A percentile compares a stretch with the other conserved stretches of the same genome.
Evolutionary conservation across 1,140 invertebrate genomes (phyloP).

Genomic region (Rhizoglyphus robini): DNA sequence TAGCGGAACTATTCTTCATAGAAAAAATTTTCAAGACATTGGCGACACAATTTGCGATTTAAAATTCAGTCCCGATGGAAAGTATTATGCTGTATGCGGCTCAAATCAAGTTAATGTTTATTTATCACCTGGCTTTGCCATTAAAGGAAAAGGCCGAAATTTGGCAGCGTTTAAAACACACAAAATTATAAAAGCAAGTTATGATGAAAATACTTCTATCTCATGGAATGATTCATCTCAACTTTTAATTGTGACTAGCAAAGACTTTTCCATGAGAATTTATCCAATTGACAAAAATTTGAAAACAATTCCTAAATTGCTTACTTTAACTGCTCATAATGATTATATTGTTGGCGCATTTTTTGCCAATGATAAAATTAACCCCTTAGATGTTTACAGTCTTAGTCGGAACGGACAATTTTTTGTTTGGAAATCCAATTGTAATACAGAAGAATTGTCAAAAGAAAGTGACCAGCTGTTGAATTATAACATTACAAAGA

Average conservation of each 20-base stretch:
- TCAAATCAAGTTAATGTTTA: conserved; percentile 75
- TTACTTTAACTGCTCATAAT: conserved; percentile 58
- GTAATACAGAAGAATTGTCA: conserved; percentile 14
- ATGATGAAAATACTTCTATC: conserved; percentile 65
- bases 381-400: conserved; percentile 32
- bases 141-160: conserved; percentile 36
- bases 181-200: conserved; percentile 58
- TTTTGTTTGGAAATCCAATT: conserved; percentile 52
- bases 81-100: conserved; percentile 32
- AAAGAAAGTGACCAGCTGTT: conserved; percentile 29
- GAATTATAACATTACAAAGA: conserved; percentile 50
- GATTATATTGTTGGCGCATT: conserved; percentile 66
- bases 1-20: conserved; percentile 65
- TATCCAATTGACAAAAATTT: conserved; percentile 50
- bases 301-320: conserved; percentile 43
- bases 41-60: conserved; percentile 50
- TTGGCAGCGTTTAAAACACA: conserved; percentile 79
- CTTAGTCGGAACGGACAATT: conserved; percentile 47
- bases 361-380: conserved; percentile 45
- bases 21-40: conserved; percentile 56
- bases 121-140: conserved; percentile 51
- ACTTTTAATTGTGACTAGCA: conserved; percentile 67
- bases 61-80: conserved; percentile 85
- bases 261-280: conserved; percentile 68
- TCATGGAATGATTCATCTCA: conserved; percentile 83